phyloP scores from a whole-genome alignment of 2,888 invertebrate species.

The Clitarchus hookeri region DNA sequence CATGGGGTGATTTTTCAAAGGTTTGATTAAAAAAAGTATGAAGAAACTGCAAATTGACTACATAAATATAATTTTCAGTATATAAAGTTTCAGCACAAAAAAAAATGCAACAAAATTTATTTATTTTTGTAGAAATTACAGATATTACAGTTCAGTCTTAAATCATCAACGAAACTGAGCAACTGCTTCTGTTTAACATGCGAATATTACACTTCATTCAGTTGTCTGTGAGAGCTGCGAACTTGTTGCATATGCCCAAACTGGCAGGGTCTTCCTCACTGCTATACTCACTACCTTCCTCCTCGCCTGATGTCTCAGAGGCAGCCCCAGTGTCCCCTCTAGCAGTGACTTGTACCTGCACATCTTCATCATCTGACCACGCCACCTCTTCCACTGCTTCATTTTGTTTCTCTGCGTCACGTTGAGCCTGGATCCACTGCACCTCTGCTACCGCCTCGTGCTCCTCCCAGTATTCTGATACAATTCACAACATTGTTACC shows the following conservation, averaged over 20 bases:
- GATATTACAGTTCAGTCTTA: neutral
- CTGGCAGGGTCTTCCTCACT: constrained; percentile 47
- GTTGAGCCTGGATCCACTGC: constrained; percentile 69
- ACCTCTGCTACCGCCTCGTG: constrained; percentile 68
- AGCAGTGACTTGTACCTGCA: constrained; percentile 34
- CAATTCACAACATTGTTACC: neutral
- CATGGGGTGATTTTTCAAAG: too few relatives aligned
- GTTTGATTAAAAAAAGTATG: too few relatives aligned
- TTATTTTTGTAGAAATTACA: neutral
- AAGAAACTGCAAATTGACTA: too few relatives aligned
- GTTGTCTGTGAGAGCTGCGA: constrained; percentile 37
- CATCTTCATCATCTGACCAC: constrained; percentile 41
- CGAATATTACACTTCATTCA: neutral
- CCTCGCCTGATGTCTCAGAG: constrained; percentile 43
- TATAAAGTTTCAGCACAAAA: neutral
- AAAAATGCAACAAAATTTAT: neutral
- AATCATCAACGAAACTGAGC: neutral
- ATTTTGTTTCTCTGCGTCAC: constrained; percentile 45
- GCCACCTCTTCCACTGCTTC: constrained; percentile 36
- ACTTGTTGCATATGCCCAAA: constrained; percentile 41
- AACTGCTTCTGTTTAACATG: neutral
- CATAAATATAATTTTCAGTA: too few relatives aligned
- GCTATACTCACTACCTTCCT: constrained; percentile 43
- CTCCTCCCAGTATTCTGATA: constrained; percentile 63
- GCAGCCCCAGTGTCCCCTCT: constrained; percentile 42